Conservation (phyloP, 2,797 vertebrate species). For the Brotula barbata region DNA sequence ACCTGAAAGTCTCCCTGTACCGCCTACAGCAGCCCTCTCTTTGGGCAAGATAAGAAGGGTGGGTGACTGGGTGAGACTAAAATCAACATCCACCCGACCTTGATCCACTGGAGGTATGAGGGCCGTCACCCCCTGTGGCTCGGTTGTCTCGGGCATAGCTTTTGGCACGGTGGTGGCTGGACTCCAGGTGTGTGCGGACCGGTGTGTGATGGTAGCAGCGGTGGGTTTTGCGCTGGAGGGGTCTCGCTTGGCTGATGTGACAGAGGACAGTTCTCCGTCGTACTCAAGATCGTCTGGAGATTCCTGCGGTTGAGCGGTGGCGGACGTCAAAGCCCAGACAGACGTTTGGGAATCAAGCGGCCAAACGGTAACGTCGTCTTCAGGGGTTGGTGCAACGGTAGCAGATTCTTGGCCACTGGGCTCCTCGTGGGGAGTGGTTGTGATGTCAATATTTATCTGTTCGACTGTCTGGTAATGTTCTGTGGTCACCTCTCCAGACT, state of each 20-base stretch:
- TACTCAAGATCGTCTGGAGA: constrained; percentile 64
- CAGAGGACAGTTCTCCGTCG: constrained; percentile 42
- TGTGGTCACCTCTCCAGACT: constrained; percentile 33
- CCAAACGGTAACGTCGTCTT: constrained; percentile 40
- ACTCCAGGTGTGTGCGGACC: constrained; percentile 56
- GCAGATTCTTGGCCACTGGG: constrained; percentile 63
- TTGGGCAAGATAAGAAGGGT: constrained; percentile 70
- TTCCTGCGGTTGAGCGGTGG: constrained; percentile 64
- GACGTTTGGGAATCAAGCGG: constrained; percentile 61
- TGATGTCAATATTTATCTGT: constrained; percentile 8
- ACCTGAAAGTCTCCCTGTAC: constrained; percentile 79
- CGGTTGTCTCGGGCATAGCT: constrained; percentile 46
- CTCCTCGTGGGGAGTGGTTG: constrained; percentile 54
- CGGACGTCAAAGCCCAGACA: constrained; percentile 48
- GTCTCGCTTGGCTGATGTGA: constrained; percentile 17
- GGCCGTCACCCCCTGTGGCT: constrained; percentile 58
- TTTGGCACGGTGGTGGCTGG: constrained; percentile 47
- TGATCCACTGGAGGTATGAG: constrained; percentile 77
- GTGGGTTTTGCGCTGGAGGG: constrained; percentile 30
- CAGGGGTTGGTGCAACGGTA: not conserved
- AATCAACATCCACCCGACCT: constrained; percentile 61
- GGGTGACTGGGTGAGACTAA: constrained; percentile 69
- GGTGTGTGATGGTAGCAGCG: constrained; percentile 5
- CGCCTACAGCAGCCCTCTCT: constrained; percentile 83
- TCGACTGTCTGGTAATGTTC: constrained; percentile 35